phyloP scores from a whole-genome alignment of 2,888 invertebrate species.

The Orchesella flavescens region DNA sequence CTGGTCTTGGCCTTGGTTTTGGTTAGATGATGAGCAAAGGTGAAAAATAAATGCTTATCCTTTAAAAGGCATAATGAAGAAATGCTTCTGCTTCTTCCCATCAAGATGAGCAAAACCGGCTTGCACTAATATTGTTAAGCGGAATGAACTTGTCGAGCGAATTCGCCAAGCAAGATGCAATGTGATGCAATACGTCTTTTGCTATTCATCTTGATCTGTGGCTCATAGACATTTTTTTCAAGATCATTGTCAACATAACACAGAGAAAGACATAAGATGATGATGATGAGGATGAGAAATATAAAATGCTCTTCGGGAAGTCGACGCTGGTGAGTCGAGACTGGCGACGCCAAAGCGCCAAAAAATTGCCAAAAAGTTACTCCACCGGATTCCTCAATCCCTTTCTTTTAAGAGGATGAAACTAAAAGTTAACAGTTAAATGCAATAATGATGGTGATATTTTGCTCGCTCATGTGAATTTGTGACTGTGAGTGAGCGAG shows the following conservation, averaged over 20 bases:
- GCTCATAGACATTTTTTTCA: conserved; percentile 8
- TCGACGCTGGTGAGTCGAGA: conserved; percentile 47
- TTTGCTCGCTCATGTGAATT: too few relatives aligned
- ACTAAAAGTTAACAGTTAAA: conserved; percentile 4
- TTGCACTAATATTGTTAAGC: neutral
- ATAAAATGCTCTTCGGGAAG: conserved; percentile 3
- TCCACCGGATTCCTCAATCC: conserved; percentile 49
- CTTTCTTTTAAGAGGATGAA: neutral
- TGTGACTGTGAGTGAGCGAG: neutral
- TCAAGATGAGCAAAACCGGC: conserved; percentile 12
- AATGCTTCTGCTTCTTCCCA: too few relatives aligned
- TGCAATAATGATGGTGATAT: conserved; percentile 4
- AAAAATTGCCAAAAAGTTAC: conserved; percentile 49
- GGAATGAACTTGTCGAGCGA: neutral
- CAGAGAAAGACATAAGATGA: conserved; percentile 9
- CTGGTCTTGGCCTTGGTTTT: too few relatives aligned
- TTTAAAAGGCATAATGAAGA: too few relatives aligned
- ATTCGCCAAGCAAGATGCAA: neutral
- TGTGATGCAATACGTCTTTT: too few relatives aligned
- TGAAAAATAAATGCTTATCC: too few relatives aligned
- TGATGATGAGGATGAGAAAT: neutral
- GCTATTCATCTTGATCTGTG: too few relatives aligned
- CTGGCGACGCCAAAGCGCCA: conserved; percentile 56
- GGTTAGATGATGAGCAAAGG: too few relatives aligned
- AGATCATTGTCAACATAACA: conserved; percentile 37